These are phyloP conservation scores for Galagoides demidoff DNA, from an alignment of 2,797 vertebrate species.

Conservation along the genomic window DNA sequence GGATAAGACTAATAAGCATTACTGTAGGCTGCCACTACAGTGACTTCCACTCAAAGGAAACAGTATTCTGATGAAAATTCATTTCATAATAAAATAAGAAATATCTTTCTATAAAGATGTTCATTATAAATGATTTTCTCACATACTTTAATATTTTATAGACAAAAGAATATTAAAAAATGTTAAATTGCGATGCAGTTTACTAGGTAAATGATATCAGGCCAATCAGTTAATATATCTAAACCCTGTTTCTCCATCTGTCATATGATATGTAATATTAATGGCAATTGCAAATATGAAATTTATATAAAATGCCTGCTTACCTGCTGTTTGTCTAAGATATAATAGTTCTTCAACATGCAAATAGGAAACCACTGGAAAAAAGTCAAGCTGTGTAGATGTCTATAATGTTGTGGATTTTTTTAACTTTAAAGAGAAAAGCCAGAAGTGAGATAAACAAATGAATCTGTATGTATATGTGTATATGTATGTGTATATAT, in stretches of 20 bases:
- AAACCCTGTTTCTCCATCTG: neutral
- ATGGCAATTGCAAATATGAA: constrained; percentile 1
- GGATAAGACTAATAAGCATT: constrained; percentile 19
- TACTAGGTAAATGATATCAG: neutral
- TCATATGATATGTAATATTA: neutral
- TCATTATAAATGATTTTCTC: constrained; percentile 12
- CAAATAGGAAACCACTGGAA: neutral
- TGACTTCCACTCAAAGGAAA: neutral
- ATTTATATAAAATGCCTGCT: neutral
- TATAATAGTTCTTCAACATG: neutral
- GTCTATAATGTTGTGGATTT: neutral
- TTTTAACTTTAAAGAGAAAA: constrained; percentile 12
- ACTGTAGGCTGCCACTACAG: neutral
- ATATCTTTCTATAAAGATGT: neutral
- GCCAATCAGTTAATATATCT: neutral
- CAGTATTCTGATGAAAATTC: neutral
- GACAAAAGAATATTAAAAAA: constrained; percentile 7
- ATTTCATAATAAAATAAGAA: constrained; percentile 28
- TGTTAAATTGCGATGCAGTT: neutral
- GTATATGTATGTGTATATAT: no score
- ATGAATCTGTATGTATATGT: neutral
- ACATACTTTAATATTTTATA: neutral
- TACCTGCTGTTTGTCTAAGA: constrained; percentile 23
- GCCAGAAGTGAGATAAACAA: neutral
- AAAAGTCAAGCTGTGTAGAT: neutral